A percentile compares a stretch with the other conserved stretches of the same genome.
Evolutionary conservation across 2,113 vertebrate species (phyloP).

Genomic region (Apodemus speciosus): DNA sequence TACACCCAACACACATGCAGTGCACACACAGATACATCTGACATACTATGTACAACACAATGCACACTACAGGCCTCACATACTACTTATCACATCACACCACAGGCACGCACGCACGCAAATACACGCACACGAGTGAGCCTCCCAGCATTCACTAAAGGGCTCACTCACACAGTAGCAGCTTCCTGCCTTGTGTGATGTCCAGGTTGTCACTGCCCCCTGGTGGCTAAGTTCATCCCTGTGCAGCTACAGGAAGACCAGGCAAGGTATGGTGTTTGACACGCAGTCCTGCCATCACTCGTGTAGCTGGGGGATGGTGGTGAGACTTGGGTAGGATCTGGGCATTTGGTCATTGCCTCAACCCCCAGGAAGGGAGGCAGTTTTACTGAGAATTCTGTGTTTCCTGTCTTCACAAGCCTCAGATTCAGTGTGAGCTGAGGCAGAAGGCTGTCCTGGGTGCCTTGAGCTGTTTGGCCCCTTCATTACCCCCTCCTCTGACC

Average conservation of each 20-base stretch:
- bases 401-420: not conserved
- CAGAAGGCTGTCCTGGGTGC: not conserved
- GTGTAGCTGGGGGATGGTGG: not conserved
- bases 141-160: too few relatives aligned
- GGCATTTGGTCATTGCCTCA: not conserved
- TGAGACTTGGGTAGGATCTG: not conserved
- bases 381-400: not conserved
- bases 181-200: not conserved
- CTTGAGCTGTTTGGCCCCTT: not conserved
- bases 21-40: not conserved
- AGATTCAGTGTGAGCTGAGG: not conserved
- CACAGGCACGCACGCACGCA: too few relatives aligned
- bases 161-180: not conserved
- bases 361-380: not conserved
- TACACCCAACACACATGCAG: not conserved
- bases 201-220: conserved; percentile 71
- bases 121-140: not conserved
- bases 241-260: not conserved
- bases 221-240: conserved; percentile 51
- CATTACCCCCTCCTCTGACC: not conserved
- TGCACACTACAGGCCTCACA: not conserved
- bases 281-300: too few relatives aligned
- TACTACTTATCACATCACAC: not conserved
- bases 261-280: not conserved
- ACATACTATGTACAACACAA: not conserved